Evolutionary conservation across 2,113 vertebrate species (phyloP), one percentile per base, ranked within the genome.

Genomic region (Opisthocomus hoazin): DNA sequence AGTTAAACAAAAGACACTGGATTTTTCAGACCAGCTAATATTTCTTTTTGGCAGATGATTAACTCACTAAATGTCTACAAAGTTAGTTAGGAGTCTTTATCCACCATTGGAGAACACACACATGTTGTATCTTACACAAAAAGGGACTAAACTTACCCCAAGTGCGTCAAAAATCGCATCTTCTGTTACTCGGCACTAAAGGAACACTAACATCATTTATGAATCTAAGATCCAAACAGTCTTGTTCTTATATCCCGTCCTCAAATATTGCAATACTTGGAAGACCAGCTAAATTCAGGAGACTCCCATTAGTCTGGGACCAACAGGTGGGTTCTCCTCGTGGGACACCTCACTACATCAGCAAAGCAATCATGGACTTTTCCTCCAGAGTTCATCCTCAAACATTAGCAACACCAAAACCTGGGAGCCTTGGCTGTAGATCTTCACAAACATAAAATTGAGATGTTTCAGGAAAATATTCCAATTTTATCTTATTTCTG

Each of bases 261-360:
- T 81, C 56, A 78, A 84, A 74, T 29, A 23, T 12, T 45, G 10
- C 11, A 75, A 14, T 48, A 16, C 21, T 69, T 91, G 37, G 53
- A 84, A 65, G 34, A 36, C 3, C 53, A 74, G 5, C 7, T 79
- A 23, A 60, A 87, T 89, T 92, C 65, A 65, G 43, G n/a, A 66
- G 48, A 60, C 5, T 71, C 39, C 19, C 13, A 20, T 18, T 46
- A 37, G 10, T 22, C 32, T 69, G 57, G 9, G 36, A 34, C 19
- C 1, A 4, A n/a, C 6, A 6, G 9, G 17, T 57, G 15, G 4
- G 14, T 64, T 78, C 11, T 75, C 23, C 24, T 78, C 0, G 0
- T 29, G 34, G 27, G 56, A 45, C 11, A n/a, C 7, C 15, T 64
- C 58, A 3, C 15, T n/a, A 6, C n/a, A 32, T 36, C 56, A 84